These are phyloP conservation scores for Brienomyrus longianalis DNA, from an alignment of 2,113 vertebrate genomes.

Conservation along the genomic window DNA sequence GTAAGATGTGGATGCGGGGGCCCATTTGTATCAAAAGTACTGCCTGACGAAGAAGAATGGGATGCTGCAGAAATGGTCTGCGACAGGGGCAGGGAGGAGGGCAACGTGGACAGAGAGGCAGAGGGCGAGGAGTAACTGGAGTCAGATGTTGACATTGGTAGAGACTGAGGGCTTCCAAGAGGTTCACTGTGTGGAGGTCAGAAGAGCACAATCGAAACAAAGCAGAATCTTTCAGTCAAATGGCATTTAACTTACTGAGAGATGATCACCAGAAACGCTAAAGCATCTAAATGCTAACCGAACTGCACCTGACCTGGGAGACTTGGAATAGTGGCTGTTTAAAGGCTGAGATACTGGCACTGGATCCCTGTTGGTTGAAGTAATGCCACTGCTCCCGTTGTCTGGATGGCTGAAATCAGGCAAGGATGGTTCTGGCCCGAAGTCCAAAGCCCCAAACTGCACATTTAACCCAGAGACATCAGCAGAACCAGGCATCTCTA, in stretches of 20 bases:
- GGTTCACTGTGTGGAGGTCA: slow-evolving; percentile 48
- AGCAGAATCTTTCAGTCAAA: not conserved
- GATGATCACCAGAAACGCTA: not conserved
- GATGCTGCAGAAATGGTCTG: slow-evolving; percentile 47
- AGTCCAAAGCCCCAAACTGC: slow-evolving; percentile 93
- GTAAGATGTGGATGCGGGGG: slow-evolving; percentile 48
- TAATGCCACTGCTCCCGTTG: slow-evolving; percentile 39
- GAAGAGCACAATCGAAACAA: not conserved
- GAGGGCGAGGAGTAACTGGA: slow-evolving; percentile 57
- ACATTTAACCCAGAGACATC: slow-evolving; percentile 85
- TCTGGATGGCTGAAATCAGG: slow-evolving; percentile 68
- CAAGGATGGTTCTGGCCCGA: slow-evolving; percentile 76
- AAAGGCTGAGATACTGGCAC: slow-evolving; percentile 44
- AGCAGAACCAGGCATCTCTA: slow-evolving; percentile 90
- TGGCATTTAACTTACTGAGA: not conserved
- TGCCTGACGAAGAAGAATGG: slow-evolving; percentile 37
- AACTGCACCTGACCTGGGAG: slow-evolving; percentile 61
- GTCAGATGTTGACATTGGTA: slow-evolving; percentile 47
- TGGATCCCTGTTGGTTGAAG: slow-evolving; percentile 36
- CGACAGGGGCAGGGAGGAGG: slow-evolving; percentile 41
- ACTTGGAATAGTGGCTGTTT: slow-evolving; percentile 80
- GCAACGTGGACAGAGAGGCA: slow-evolving; percentile 43
- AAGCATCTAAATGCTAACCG: not conserved
- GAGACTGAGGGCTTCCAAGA: slow-evolving; percentile 45
- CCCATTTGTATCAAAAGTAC: slow-evolving; percentile 43